Conservation (phyloP, 2,113 vertebrate species). For the Haplochromis vanheusdeni region DNA sequence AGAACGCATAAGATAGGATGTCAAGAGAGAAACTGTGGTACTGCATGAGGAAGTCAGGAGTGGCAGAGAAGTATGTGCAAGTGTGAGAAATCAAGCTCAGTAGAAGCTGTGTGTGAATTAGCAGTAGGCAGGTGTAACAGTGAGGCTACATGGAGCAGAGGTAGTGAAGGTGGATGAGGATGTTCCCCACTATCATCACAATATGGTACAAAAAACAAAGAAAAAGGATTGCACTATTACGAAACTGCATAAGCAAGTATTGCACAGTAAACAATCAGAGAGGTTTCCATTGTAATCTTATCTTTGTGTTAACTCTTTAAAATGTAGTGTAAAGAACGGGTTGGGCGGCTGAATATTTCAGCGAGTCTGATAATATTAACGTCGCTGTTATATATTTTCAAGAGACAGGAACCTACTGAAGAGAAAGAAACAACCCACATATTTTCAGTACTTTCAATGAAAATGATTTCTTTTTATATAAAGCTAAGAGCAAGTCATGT, state of each 20-base stretch:
- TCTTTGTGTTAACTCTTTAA: neutral
- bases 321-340: neutral
- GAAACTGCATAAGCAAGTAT: neutral
- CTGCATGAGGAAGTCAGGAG: neutral
- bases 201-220: neutral
- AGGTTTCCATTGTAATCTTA: neutral
- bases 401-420: neutral
- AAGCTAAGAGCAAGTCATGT: neutral
- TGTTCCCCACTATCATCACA: neutral
- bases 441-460: neutral
- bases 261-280: neutral
- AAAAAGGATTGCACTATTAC: neutral
- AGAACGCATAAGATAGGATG: neutral
- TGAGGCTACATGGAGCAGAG: neutral
- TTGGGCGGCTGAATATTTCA: neutral
- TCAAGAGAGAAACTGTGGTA: neutral
- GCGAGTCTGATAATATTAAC: neutral
- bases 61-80: neutral
- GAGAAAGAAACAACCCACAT: neutral
- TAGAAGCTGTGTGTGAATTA: neutral
- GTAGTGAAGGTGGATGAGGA: neutral
- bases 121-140: neutral
- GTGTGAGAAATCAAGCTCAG: neutral
- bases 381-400: neutral
- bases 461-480: neutral